Percentiles rank a stretch among this genome's conserved stretches.
These are phyloP conservation scores for Lydus trimaculatus DNA, from an alignment of 2,888 invertebrate species.

Conservation along the genomic window DNA sequence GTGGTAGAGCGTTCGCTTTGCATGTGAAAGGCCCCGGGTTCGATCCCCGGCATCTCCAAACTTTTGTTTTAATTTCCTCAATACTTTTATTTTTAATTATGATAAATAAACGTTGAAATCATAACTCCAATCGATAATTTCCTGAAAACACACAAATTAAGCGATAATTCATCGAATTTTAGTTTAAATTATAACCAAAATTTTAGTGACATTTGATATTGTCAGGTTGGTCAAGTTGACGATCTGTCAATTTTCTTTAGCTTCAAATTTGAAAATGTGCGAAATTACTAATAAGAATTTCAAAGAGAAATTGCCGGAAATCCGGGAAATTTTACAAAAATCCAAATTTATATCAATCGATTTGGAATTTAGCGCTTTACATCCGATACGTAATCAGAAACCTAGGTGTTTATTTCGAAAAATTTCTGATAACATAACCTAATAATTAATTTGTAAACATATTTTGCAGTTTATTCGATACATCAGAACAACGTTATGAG, in stretches of 20 bases:
- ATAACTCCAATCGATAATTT: no score
- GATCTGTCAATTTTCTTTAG: background rate
- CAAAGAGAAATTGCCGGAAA: slow-evolving; percentile 63
- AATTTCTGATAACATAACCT: slow-evolving; percentile 26
- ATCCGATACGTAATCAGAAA: slow-evolving; percentile 54
- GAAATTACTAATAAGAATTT: slow-evolving; percentile 72
- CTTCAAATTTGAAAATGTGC: slow-evolving; percentile 61
- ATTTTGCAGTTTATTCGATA: slow-evolving; percentile 68
- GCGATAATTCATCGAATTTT: no score
- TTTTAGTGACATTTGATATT: background rate
- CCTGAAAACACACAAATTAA: no score
- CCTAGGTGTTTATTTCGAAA: slow-evolving; percentile 43
- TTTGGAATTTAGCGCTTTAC: slow-evolving; percentile 73
- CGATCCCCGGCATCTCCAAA: slow-evolving; percentile 94
- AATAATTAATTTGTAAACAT: slow-evolving; percentile 15
- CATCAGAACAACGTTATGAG: slow-evolving; percentile 63
- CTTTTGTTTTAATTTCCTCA: slow-evolving; percentile 14
- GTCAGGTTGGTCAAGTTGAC: background rate
- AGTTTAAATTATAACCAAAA: no score
- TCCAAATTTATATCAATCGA: slow-evolving; percentile 74
- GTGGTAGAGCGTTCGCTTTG: slow-evolving; percentile 99
- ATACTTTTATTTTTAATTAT: background rate
- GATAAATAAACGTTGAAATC: no score
- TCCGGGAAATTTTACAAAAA: slow-evolving; percentile 65
- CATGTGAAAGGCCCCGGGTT: slow-evolving; percentile 99